A percentile compares a stretch with the other conserved stretches of the same genome.
phyloP scores from a whole-genome alignment of 2,113 vertebrate genomes.

The Struthio camelus region DNA sequence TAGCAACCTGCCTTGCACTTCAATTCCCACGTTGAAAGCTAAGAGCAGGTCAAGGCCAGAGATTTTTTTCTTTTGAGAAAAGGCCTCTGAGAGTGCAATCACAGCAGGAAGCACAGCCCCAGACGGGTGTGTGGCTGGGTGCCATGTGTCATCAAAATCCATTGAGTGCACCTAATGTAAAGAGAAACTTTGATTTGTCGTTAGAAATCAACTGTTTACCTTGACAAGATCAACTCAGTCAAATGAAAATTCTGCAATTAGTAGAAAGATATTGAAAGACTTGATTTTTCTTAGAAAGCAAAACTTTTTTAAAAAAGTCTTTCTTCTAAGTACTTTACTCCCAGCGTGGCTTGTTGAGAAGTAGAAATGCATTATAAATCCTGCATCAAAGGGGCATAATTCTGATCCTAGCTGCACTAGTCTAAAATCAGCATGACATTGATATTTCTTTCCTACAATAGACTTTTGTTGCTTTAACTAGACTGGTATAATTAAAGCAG shows the following conservation, averaged over 20 bases:
- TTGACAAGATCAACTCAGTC: not conserved
- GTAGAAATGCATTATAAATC: not conserved
- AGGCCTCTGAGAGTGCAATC: slow-evolving; percentile 82
- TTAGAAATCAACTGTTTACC: not conserved
- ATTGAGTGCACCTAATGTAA: slow-evolving; percentile 88
- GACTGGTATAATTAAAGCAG: not conserved
- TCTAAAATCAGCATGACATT: not conserved
- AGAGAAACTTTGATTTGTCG: not conserved
- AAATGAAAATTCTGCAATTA: not conserved
- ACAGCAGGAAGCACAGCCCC: slow-evolving; percentile 86
- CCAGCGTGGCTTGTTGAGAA: not conserved
- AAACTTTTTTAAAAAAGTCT: not conserved
- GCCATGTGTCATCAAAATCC: slow-evolving; percentile 97
- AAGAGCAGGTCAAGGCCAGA: slow-evolving; percentile 89
- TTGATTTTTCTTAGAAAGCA: not conserved
- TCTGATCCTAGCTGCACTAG: not conserved
- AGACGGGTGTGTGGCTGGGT: slow-evolving; percentile 96
- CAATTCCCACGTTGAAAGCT: slow-evolving; percentile 91
- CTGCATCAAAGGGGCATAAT: not conserved
- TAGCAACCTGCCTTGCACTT: slow-evolving; percentile 90
- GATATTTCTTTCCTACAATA: not conserved
- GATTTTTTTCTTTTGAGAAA: slow-evolving; percentile 69
- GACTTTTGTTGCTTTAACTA: not conserved
- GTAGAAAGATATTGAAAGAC: not conserved
- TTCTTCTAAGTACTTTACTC: not conserved